Evolutionary conservation across 2,113 vertebrate species (phyloP), one percentile per base, ranked within the genome.

Genomic region (Otocyon megalotis): DNA sequence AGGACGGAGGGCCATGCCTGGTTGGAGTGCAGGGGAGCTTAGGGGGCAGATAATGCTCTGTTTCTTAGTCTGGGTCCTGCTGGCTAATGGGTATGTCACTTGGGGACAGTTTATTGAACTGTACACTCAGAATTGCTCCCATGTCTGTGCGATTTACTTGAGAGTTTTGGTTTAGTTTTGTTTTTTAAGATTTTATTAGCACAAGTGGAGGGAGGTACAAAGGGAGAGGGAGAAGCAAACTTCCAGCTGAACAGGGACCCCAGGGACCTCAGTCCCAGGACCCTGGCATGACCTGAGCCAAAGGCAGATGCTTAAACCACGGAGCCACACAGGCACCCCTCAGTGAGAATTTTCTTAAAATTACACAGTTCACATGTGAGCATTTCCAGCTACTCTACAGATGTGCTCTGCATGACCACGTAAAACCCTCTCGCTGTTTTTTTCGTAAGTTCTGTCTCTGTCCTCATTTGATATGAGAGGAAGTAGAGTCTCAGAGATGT

Each of bases 401-500:
- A 5, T 1, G n/a, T 1, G 2, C 35, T 37, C 13, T 7, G 10
- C 12, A 0, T 22, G 2, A 6, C 60, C 62, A n/a, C 50, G 0
- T 1, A 28, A 26, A 54, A 30, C 53, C 16, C 35, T 22, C 54
- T 4, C 11, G 0, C 54, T 32, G 6, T 4, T n/a, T 48, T 2
- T 43, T 4, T 5, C 4, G 2, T 0, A n/a, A 28, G 30, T 17
- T n/a, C 50, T 24, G 53, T 24, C n/a, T 0, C 63, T 10, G 8
- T 16, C 56, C 30, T 89, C 90, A 1, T 53, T 1, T 3, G 71
- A 50, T 7, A 22, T 62, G 20, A 5, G 14, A n/a, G 72, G 74
- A 74, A 58, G 35, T 80, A 1, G 54, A 19, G 32, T 16, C 37
- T 92, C 87, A 56, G 82, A 53, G 72, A 26, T 1, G 53, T 2